Conservation (phyloP, 2,113 vertebrate species). For the Coreoperca whiteheadi region DNA sequence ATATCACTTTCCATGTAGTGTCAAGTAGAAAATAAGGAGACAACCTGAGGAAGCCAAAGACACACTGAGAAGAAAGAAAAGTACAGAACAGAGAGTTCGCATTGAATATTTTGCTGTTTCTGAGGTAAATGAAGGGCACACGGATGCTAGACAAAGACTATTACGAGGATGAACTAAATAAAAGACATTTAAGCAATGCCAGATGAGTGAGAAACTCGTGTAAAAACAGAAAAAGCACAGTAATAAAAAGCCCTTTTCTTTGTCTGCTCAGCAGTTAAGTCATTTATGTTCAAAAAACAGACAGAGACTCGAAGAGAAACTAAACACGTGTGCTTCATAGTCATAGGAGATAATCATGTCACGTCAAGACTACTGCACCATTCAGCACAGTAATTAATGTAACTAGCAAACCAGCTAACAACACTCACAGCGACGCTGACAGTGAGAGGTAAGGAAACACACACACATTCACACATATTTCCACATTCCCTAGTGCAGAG, state of each 20-base stretch:
- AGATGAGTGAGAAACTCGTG: constrained; percentile 27
- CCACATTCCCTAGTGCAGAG: constrained; percentile 11
- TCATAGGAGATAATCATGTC: not conserved
- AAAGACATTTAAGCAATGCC: constrained; percentile 1
- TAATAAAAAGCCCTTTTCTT: not conserved
- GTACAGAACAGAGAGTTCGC: not conserved
- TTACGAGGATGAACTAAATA: constrained; percentile 16
- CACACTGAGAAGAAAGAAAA: not conserved
- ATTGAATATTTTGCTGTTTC: constrained; percentile 20
- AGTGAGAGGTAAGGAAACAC: constrained; percentile 32
- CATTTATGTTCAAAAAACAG: not conserved
- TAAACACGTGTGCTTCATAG: not conserved
- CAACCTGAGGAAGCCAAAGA: constrained; percentile 6
- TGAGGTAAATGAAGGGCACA: constrained; percentile 9
- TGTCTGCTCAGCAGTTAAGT: constrained; percentile 5
- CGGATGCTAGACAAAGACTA: not conserved
- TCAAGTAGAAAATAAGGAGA: constrained; percentile 7
- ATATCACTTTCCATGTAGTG: constrained; percentile 7
- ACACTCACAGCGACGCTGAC: constrained; percentile 29
- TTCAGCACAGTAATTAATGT: constrained; percentile 29
- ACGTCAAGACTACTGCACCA: not conserved
- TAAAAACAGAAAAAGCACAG: not conserved
- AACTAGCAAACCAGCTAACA: constrained; percentile 39
- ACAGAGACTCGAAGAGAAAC: not conserved
- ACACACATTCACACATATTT: not conserved